Evolutionary conservation across 2,113 vertebrate genomes (phyloP).

Genomic region (Salvator merianae): DNA sequence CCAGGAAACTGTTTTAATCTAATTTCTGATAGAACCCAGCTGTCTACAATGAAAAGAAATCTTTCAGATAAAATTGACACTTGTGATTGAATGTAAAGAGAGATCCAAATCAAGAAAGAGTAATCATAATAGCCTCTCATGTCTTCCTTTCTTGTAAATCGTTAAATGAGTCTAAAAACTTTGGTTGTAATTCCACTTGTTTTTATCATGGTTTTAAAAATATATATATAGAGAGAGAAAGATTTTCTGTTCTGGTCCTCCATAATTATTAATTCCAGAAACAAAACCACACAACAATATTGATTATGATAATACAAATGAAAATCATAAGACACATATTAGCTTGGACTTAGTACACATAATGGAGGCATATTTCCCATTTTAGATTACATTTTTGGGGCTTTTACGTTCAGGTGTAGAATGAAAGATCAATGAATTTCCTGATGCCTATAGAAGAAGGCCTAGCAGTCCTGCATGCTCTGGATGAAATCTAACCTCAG

Average conservation of each 20-base stretch:
- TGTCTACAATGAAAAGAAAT: conserved; percentile 85
- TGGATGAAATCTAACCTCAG: conserved; percentile 47
- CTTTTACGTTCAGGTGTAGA: conserved; percentile 62
- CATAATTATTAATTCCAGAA: conserved; percentile 32
- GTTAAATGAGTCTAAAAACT: conserved; percentile 78
- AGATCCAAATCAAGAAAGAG: conserved; percentile 65
- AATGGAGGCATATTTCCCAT: conserved; percentile 48
- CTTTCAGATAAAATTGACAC: conserved; percentile 89
- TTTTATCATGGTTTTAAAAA: conserved; percentile 62
- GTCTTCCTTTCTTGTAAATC: conserved; percentile 86
- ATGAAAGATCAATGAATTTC: conserved; percentile 46
- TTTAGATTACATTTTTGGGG: conserved; percentile 60
- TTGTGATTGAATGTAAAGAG: conserved; percentile 86
- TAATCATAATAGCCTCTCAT: conserved; percentile 78
- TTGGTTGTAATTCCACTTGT: conserved; percentile 66
- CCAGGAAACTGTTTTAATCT: conserved; percentile 81
- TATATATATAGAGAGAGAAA: conserved; percentile 60
- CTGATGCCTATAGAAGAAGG: conserved; percentile 45
- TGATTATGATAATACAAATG: conserved; percentile 3
- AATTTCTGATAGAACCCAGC: conserved; percentile 85
- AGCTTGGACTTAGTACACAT: conserved; percentile 47
- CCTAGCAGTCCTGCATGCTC: conserved; percentile 42
- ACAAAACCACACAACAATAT: conserved; percentile 34
- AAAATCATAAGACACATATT: conserved; percentile 1
- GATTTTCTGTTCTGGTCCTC: conserved; percentile 57